Base-by-base conservation (phyloP, 2,113 vertebrate species). In the Cyprinodon tularosa region DNA sequence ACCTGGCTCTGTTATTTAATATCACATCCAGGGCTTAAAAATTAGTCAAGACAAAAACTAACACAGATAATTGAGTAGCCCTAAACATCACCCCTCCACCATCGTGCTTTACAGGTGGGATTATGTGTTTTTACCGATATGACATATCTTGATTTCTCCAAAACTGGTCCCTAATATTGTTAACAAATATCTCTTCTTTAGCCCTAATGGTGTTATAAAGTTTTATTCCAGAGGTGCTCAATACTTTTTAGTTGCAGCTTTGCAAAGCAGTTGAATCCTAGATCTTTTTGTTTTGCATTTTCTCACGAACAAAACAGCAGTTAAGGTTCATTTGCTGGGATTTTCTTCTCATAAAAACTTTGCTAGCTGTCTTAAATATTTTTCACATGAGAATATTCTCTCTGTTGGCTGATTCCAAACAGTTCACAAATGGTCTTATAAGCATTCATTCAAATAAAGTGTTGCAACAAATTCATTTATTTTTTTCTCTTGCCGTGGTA, bases 401-500 rank as follows among this genome's bases (percentile, higher is more conserved):
- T 53, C 17, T n/a, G 50, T 8, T 53, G 6, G 4, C 42, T 42
- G 17, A 53, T 53, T 53, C 1, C 17, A 53, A 53, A 53, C 8
- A 3, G 50, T 53, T 53, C 9, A n/a, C 17, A 53, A 53, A n/a
- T 20, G 50, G 7, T 17, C 50, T 53, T 53, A 13, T 53, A 17
- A 53, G 2, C 6, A 20, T 53, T 53, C 50, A 29, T 29, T 17
- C 50, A 9, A 9, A 53, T 53, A 53, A 53, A 53, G 50, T 5
- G 15, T 3, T 53, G 17, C 50, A 53, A 53, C 17, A 53, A 53
- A 20, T 15, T 53, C 2, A 20, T 53, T 15, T n/a, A n/a, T 20
- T 17, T 53, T 9, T 4, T 15, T 0, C 20, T 20, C 1, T 53
- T n/a, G 17, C 50, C 20, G 0, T 0, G 5, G 17, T 53, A 0